Evolutionary conservation across 2,888 invertebrate species (phyloP).

Genomic region (Nasonia oneida): DNA sequence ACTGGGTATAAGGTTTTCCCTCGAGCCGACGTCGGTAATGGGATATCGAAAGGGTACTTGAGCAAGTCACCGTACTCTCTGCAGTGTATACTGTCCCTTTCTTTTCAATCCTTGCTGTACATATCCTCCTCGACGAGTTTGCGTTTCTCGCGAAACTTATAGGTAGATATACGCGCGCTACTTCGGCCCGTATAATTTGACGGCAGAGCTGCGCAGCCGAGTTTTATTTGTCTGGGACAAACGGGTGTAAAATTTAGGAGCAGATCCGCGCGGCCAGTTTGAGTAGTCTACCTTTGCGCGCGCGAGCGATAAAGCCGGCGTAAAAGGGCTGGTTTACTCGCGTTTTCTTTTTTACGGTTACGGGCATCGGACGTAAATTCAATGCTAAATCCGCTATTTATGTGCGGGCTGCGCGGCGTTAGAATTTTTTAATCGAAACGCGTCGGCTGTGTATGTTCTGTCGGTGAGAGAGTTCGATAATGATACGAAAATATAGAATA

Average conservation of each 20-base stretch:
- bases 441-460: not conserved
- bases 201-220: not conserved
- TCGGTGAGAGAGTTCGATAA: not conserved
- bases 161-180: not conserved
- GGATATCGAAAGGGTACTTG: slow-evolving; percentile 60
- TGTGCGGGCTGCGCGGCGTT: not conserved
- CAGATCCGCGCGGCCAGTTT: not conserved
- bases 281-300: not conserved
- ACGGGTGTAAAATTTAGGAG: slow-evolving; percentile 16
- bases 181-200: not conserved
- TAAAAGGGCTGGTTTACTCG: not conserved
- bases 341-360: slow-evolving; percentile 11
- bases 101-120: slow-evolving; percentile 41
- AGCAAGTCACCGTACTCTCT: slow-evolving; percentile 22
- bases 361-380: not conserved
- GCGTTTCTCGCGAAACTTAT: not conserved
- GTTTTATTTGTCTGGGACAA: slow-evolving; percentile 5
- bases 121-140: not conserved
- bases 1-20: slow-evolving; percentile 38
- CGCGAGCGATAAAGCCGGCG: not conserved
- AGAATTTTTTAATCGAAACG: not conserved
- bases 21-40: slow-evolving; percentile 40
- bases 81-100: not conserved
- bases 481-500: not conserved
- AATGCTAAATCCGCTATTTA: slow-evolving; percentile 1